Evolutionary conservation across 2,113 vertebrate species (phyloP).

Genomic region (Dasyurus viverrinus): DNA sequence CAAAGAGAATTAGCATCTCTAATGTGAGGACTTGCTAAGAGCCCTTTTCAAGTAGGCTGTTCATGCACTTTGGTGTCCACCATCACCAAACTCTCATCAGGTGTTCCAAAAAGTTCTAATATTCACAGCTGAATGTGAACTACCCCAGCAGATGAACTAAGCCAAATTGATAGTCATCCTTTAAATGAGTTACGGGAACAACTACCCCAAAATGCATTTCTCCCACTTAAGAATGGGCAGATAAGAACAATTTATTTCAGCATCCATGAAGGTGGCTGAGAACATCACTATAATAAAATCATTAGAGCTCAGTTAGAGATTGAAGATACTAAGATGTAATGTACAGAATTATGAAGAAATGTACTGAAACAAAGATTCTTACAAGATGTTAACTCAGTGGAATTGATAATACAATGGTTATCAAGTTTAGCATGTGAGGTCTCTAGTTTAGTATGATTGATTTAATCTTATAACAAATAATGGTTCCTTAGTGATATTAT

Average conservation of each 20-base stretch:
- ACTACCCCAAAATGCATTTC: not conserved
- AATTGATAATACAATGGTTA: too few species aligned
- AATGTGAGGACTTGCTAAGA: not conserved
- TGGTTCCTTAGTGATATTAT: too few species aligned
- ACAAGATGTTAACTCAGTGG: too few species aligned
- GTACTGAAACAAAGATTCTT: too few species aligned
- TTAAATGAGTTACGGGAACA: not conserved
- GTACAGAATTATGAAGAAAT: too few species aligned
- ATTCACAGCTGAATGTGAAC: not conserved
- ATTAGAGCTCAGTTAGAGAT: not conserved
- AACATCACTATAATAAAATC: not conserved
- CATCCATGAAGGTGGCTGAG: not conserved
- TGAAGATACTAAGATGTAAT: not conserved
- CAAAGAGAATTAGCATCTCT: not conserved
- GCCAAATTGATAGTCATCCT: not conserved
- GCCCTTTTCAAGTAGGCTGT: too few species aligned
- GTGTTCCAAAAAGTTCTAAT: not conserved
- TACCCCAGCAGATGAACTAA: not conserved
- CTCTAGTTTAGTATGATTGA: too few species aligned
- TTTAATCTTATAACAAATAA: too few species aligned
- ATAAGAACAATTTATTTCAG: too few species aligned
- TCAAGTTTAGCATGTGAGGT: too few species aligned
- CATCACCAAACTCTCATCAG: not conserved
- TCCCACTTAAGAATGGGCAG: not conserved
- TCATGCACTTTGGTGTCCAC: not conserved